phyloP scores from a whole-genome alignment of 2,888 invertebrate genomes.

The Eumacrocentrus americanus region DNA sequence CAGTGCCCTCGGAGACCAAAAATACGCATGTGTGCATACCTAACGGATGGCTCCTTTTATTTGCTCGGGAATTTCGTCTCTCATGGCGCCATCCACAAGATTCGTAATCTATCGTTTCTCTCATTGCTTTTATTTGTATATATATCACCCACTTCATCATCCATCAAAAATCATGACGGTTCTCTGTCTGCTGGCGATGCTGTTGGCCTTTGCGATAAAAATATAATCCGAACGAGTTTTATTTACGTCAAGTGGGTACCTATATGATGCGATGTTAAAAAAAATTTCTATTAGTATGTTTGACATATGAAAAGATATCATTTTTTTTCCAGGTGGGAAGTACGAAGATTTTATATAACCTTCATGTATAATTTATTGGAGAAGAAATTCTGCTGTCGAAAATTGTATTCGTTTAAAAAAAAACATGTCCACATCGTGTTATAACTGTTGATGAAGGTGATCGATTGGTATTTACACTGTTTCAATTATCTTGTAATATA shows the following conservation, averaged over 20 bases:
- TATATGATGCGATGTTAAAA: too few relatives aligned
- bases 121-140: background rate
- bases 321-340: too few relatives aligned
- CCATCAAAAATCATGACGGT: conserved; percentile 12
- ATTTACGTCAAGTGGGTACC: too few relatives aligned
- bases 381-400: background rate
- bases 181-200: background rate
- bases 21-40: conserved; percentile 35
- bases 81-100: background rate
- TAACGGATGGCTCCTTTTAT: conserved; percentile 30
- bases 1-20: conserved; percentile 43
- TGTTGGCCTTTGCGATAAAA: conserved; percentile 3
- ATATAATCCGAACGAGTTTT: too few relatives aligned
- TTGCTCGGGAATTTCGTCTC: background rate
- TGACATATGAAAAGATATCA: conserved; percentile 5
- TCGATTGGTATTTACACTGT: too few relatives aligned
- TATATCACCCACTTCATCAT: conserved; percentile 20
- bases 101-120: background rate
- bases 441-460: too few relatives aligned
- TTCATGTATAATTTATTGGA: conserved; percentile 6
- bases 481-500: too few relatives aligned
- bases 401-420: background rate
- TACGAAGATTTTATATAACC: too few relatives aligned
- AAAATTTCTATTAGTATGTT: background rate
- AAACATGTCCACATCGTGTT: background rate